These are phyloP conservation scores for Numida meleagris DNA, from an alignment of 2,113 vertebrate species.

Conservation along the genomic window DNA sequence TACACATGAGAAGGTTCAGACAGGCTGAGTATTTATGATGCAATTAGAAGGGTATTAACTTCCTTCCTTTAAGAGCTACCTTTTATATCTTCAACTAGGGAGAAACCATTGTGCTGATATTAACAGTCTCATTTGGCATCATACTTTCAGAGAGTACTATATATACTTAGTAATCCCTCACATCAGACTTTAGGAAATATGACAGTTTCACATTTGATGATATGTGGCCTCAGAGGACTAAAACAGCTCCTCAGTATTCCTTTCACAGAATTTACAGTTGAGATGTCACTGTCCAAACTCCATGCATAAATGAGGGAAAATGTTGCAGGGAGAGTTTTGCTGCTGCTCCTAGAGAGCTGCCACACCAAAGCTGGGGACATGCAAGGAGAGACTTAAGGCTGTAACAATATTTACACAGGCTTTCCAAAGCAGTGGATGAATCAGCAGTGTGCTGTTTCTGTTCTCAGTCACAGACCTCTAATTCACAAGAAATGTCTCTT, in stretches of 20 bases:
- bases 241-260: background rate
- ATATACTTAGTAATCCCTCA: background rate
- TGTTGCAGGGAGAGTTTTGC: background rate
- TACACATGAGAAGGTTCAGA: background rate
- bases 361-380: background rate
- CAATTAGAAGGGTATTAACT: conserved; percentile 19
- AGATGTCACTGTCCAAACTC: background rate
- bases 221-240: background rate
- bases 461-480: background rate
- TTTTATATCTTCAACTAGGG: conserved; percentile 5
- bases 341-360: background rate
- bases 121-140: background rate
- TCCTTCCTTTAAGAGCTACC: conserved; percentile 16
- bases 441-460: background rate
- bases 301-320: background rate
- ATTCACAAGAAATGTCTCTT: background rate
- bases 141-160: background rate
- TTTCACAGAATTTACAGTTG: background rate
- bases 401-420: background rate
- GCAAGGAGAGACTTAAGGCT: background rate
- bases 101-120: conserved; percentile 7
- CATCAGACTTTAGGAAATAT: background rate
- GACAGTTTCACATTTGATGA: background rate
- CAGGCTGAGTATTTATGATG: background rate
- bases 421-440: background rate